phyloP scores from a whole-genome alignment of 2,888 invertebrate genomes.

The Linnaemya tessellans region DNA sequence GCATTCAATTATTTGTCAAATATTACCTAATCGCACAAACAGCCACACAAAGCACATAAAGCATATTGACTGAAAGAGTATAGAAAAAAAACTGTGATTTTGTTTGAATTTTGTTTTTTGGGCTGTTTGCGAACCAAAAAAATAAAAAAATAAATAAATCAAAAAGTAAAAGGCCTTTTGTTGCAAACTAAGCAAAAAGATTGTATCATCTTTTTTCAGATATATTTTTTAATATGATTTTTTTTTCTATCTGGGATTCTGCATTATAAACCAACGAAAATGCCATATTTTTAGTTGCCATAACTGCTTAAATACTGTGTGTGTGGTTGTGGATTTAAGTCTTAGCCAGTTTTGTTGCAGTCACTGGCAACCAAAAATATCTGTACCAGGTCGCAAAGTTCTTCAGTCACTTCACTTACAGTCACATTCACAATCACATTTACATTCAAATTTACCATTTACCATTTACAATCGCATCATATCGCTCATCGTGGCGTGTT shows the following conservation, averaged over 20 bases:
- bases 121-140: neutral
- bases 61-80: neutral
- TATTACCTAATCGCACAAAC: conserved; percentile 46
- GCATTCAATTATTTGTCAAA: conserved; percentile 49
- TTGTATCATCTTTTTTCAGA: conserved; percentile 56
- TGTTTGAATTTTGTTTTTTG: conserved; percentile 3
- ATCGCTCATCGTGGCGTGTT: conserved; percentile 62
- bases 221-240: neutral
- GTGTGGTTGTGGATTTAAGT: conserved; percentile 1
- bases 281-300: conserved; percentile 20
- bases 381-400: conserved; percentile 49
- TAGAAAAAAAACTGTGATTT: conserved; percentile 13
- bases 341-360: conserved; percentile 5
- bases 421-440: conserved; percentile 27
- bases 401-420: conserved; percentile 39
- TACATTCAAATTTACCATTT: conserved; percentile 6
- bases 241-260: conserved; percentile 45
- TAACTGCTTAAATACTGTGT: neutral
- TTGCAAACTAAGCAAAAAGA: conserved; percentile 38
- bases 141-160: no score
- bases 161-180: conserved; percentile 66
- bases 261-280: neutral
- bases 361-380: conserved; percentile 15
- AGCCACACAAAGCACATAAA: neutral
- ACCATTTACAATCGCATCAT: conserved; percentile 49